Evolutionary conservation across 1,140 invertebrate species (phyloP).

Genomic region (Pteromalus puparum): DNA sequence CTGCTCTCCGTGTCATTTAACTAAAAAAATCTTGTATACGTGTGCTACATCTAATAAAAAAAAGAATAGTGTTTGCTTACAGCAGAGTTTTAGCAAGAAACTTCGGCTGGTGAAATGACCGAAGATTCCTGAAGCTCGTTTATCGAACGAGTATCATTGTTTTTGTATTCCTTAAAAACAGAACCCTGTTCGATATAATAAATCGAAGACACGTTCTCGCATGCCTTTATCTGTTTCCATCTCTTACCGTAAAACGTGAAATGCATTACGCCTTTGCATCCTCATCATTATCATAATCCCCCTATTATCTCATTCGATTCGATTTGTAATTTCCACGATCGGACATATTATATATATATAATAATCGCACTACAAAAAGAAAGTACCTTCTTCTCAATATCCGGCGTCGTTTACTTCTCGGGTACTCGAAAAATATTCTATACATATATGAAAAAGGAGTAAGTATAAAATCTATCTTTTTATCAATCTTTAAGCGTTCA

Average conservation of each 20-base stretch:
- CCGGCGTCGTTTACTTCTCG: constrained; percentile 26
- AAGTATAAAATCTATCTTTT: constrained; percentile 53
- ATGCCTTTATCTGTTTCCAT: constrained; percentile 8
- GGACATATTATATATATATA: constrained; percentile 17
- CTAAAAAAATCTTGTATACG: constrained; percentile 26
- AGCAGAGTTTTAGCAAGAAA: constrained; percentile 2
- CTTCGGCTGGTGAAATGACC: not conserved
- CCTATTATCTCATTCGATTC: constrained; percentile 15
- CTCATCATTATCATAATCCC: constrained; percentile 1
- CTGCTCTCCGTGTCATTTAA: constrained; percentile 29
- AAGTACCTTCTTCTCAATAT: constrained; percentile 19
- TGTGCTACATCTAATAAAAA: constrained; percentile 20
- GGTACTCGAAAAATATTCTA: constrained; percentile 50
- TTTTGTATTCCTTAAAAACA: constrained; percentile 30
- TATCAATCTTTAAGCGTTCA: constrained; percentile 39
- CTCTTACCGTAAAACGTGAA: constrained; percentile 22
- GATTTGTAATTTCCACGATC: constrained; percentile 4
- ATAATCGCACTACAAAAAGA: constrained; percentile 42
- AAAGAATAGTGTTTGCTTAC: not conserved
- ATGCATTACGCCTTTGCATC: constrained; percentile 16
- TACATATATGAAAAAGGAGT: constrained; percentile 48
- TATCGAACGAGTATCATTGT: not conserved
- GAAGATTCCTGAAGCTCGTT: not conserved
- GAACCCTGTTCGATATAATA: constrained; percentile 37
- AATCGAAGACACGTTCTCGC: not conserved